Evolutionary conservation across 2,113 vertebrate genomes (phyloP).

Genomic region (Xiphophorus couchianus): DNA sequence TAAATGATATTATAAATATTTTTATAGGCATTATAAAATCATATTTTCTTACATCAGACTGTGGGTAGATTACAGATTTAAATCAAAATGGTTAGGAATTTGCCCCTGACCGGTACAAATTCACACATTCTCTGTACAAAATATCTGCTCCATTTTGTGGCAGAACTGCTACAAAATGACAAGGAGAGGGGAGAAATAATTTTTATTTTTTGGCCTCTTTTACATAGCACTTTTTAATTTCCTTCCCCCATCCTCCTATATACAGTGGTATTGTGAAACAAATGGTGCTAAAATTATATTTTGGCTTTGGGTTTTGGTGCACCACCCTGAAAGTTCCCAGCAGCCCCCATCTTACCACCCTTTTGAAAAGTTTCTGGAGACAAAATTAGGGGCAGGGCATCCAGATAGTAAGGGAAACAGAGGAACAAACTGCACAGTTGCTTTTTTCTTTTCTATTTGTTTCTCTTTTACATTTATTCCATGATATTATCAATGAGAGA

Average conservation of each 20-base stretch:
- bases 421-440: constrained; percentile 31
- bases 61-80: not conserved
- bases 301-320: not conserved
- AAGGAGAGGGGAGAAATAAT: not conserved
- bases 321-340: no score
- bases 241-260: not conserved
- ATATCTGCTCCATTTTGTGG: no score
- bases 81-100: not conserved
- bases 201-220: not conserved
- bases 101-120: not conserved
- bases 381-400: constrained; percentile 19
- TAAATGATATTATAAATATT: not conserved
- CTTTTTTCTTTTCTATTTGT: constrained; percentile 3
- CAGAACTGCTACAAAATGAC: not conserved
- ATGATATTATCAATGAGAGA: constrained; percentile 18
- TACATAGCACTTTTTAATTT: not conserved
- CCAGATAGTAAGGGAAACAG: constrained; percentile 9
- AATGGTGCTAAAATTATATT: not conserved
- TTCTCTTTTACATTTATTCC: constrained; percentile 19
- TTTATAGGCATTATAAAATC: not conserved
- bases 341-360: no score
- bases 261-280: not conserved
- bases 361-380: not conserved
- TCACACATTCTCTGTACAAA: no score
- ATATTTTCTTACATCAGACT: not conserved